These are phyloP conservation scores for Smittia sp. DNA, from an alignment of 2,888 invertebrate genomes.

Conservation along the genomic window DNA sequence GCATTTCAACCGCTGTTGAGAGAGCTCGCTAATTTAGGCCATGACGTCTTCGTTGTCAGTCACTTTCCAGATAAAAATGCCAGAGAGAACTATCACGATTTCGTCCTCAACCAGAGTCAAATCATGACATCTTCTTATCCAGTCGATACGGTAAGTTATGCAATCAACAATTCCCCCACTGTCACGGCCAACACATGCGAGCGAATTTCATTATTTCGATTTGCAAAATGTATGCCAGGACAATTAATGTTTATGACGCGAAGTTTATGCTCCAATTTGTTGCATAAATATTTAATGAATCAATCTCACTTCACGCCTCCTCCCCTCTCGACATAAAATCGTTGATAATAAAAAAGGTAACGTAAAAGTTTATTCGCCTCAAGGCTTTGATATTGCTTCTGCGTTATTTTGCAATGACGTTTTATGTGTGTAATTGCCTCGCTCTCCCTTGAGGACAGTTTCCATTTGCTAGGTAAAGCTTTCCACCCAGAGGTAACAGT, in stretches of 20 bases:
- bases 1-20: conserved; percentile 61
- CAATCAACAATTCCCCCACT: no score
- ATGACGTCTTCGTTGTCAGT: conserved; percentile 66
- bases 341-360: conserved; percentile 1
- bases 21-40: conserved; percentile 61
- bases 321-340: conserved; percentile 6
- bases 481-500: background rate
- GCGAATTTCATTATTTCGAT: background rate
- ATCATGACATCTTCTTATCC: background rate
- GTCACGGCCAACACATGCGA: background rate
- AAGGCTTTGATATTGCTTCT: conserved; percentile 2
- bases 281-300: conserved; percentile 28
- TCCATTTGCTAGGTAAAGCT: background rate
- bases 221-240: background rate
- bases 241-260: conserved; percentile 13
- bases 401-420: background rate
- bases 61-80: conserved; percentile 59
- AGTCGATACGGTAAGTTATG: conserved; percentile 15
- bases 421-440: conserved; percentile 16
- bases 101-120: conserved; percentile 46
- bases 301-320: background rate
- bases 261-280: conserved; percentile 1
- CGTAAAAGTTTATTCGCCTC: conserved; percentile 18
- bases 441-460: background rate
- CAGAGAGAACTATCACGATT: conserved; percentile 59